Evolutionary conservation across 2,113 vertebrate species (phyloP).

Genomic region (Thalassarche chlororhynchos): DNA sequence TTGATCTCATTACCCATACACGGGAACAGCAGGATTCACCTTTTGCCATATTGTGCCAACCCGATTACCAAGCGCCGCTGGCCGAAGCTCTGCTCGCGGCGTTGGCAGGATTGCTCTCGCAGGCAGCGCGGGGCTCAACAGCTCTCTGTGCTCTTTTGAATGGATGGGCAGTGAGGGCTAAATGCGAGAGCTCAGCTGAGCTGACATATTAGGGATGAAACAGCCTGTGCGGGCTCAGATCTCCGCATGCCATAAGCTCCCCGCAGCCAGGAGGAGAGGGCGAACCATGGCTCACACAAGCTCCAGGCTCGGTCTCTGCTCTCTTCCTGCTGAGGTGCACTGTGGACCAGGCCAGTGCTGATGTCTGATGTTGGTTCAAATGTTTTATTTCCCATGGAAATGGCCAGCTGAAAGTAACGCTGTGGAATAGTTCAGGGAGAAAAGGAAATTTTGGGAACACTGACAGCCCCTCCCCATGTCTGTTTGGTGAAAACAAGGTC

Average conservation of each 20-base stretch:
- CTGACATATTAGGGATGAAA: not conserved
- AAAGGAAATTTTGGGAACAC: not conserved
- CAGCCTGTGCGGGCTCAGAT: not conserved
- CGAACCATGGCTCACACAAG: rapidly evolving
- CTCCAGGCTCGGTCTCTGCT: not conserved
- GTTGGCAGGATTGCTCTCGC: not conserved
- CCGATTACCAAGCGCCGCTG: not conserved
- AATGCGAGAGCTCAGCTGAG: not conserved
- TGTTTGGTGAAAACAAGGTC: not conserved
- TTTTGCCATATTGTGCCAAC: not conserved
- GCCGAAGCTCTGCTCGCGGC: rapidly evolving
- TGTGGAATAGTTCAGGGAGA: not conserved
- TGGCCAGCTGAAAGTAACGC: not conserved
- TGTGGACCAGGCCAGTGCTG: not conserved
- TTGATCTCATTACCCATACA: not conserved
- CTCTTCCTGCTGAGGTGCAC: not conserved
- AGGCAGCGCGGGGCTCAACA: not conserved
- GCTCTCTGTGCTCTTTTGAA: not conserved
- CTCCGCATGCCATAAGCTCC: not conserved
- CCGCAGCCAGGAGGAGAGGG: not conserved
- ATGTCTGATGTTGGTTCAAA: not conserved
- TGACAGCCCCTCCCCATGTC: not conserved
- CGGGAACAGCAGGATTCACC: not conserved
- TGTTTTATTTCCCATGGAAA: not conserved
- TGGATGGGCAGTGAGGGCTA: rapidly evolving